A percentile compares a stretch with the other conserved stretches of the same genome.
phyloP scores from a whole-genome alignment of 2,113 vertebrate genomes.

The Prunella fulvescens region DNA sequence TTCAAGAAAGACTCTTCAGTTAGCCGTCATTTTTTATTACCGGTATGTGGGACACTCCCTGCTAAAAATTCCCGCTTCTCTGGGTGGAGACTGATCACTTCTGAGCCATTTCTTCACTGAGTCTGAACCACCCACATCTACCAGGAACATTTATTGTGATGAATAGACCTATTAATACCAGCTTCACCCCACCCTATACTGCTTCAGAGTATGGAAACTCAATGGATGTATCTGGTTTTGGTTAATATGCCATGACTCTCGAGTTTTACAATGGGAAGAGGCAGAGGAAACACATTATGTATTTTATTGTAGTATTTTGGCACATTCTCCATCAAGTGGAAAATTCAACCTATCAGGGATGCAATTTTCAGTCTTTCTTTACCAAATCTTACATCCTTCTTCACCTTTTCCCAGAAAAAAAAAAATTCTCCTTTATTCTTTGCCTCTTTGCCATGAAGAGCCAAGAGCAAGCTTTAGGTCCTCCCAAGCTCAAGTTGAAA shows the following conservation, averaged over 20 bases:
- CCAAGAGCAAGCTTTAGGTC: background rate
- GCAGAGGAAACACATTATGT: background rate
- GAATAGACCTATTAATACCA: conserved; percentile 57
- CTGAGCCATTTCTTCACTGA: conserved; percentile 46
- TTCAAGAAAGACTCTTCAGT: background rate
- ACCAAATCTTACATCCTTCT: background rate
- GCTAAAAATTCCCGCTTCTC: conserved; percentile 18
- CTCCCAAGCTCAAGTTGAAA: background rate
- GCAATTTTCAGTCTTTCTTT: background rate
- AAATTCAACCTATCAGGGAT: conserved; percentile 1
- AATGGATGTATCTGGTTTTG: conserved; percentile 43
- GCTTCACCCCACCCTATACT: conserved; percentile 42
- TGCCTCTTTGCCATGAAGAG: background rate
- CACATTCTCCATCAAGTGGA: background rate
- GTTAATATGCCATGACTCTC: conserved; percentile 28
- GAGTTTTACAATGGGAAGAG: conserved; percentile 52
- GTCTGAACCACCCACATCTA: conserved; percentile 43
- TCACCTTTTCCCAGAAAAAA: background rate
- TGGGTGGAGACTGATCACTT: conserved; percentile 50
- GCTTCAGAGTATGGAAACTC: conserved; percentile 49
- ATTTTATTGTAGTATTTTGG: conserved; percentile 23
- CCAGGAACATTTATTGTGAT: conserved; percentile 50
- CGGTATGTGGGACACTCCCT: conserved; percentile 26
- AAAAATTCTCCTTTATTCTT: background rate
- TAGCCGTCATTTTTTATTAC: conserved; percentile 21